Base-by-base conservation (phyloP, 2,113 vertebrate genomes). In the Erythrocercus mccallii region DNA sequence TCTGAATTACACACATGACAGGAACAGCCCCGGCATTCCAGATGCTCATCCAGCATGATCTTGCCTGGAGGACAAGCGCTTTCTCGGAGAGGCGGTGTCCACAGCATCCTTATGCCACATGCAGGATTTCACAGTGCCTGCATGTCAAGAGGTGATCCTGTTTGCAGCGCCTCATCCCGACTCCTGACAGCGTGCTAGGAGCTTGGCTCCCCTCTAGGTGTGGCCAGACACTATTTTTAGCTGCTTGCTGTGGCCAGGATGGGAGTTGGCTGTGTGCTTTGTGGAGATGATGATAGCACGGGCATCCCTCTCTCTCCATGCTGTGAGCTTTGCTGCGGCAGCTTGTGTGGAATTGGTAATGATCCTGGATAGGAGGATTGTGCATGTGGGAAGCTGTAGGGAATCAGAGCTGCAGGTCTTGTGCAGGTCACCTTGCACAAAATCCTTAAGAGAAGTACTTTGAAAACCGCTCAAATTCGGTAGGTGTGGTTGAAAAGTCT, bases 141-240 rank as follows among this genome's bases (percentile, higher is more conserved):
- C 65, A 8, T 5, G 42, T 30, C 38, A 12, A 8, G 68, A 57
- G 35, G 71, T 27, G 51, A 45, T 50, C 21, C 61, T 21, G 13
- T 25, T 68, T 5, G n/a, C 47, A 47, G 42, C 0, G 0, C 38
- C 61, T 69, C 9, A 1, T 69, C 71, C 38, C 15, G 14, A 3
- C 35, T 60, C 54, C 53, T n/a, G 53, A 17, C 38, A 23, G 62
- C 4, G 0, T 1, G 5, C 35, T 35, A 11, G 37, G 31, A 47
- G 57, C 73, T 47, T 3, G 42, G 31, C 62, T 69, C 28, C 0
- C 0, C 45, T 69, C 58, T 27, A 37, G 18, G 12, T 47, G 53
- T 3, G 3, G 22, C 53, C 15, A 1, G n/a, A 35, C 3, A 3
- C 58, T 82, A 3, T 69, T 85, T 93, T 88, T 69, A 57, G 70